phyloP scores from a whole-genome alignment of 2,797 vertebrate species.

The Epinephelus coioides region DNA sequence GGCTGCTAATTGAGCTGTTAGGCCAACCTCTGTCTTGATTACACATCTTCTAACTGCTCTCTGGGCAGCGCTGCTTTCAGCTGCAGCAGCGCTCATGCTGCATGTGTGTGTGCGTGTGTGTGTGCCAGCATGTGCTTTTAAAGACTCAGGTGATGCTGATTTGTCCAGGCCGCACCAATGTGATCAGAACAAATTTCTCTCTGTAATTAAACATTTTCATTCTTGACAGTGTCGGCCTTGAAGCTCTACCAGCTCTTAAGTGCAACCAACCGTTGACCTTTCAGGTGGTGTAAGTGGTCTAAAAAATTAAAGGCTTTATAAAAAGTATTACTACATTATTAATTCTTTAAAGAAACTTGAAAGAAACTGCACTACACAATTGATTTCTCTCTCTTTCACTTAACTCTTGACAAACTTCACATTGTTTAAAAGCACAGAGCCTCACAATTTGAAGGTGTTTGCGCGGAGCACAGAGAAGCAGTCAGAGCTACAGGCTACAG shows the following conservation, averaged over 20 bases:
- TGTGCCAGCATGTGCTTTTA: no score
- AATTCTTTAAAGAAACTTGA: no score
- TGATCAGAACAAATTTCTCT: neutral
- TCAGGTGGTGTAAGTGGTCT: neutral
- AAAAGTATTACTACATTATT: no score
- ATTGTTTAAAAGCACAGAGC: neutral
- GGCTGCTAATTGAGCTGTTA: conserved; percentile 72
- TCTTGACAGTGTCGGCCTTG: neutral
- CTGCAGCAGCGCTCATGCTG: conserved; percentile 22
- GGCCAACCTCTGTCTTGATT: conserved; percentile 67
- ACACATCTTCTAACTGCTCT: conserved; percentile 63
- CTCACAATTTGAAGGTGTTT: no score
- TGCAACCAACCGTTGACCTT: neutral
- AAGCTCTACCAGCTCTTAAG: no score
- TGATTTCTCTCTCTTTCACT: no score
- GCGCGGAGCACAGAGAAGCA: no score
- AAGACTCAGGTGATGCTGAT: neutral
- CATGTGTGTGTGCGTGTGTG: conserved; percentile 3
- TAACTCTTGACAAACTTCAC: no score
- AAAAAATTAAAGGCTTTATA: neutral
- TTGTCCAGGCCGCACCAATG: neutral
- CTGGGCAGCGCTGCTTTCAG: conserved; percentile 39
- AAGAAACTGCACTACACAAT: no score
- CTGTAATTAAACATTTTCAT: neutral
- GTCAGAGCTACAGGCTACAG: no score